A percentile compares a stretch with the other conserved stretches of the same genome.
phyloP scores from a whole-genome alignment of 2,113 vertebrate species.

The Phoxinus phoxinus region DNA sequence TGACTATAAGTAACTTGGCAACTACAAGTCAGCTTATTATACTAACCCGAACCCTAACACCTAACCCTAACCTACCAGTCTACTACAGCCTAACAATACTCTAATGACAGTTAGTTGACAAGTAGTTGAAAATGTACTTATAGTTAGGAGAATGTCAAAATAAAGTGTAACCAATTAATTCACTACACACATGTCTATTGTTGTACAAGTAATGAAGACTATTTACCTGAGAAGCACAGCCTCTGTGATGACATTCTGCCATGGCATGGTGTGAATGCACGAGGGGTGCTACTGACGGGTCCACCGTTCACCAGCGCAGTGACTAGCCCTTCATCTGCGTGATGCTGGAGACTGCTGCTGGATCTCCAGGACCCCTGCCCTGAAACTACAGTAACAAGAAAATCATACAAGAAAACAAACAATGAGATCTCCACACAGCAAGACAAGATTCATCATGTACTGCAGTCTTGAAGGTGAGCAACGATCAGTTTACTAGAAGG shows the following conservation, averaged over 20 bases:
- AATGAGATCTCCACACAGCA: not conserved
- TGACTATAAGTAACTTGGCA: too few relatives aligned
- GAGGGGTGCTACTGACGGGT: conserved; percentile 51
- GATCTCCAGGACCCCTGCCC: conserved; percentile 49
- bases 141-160: too few relatives aligned
- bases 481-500: not conserved
- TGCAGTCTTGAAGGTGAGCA: not conserved
- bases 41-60: too few relatives aligned
- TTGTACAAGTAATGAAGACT: not conserved
- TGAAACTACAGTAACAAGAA: conserved; percentile 29
- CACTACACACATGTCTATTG: not conserved
- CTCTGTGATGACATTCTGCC: conserved; percentile 48
- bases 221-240: conserved; percentile 58
- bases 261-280: conserved; percentile 49
- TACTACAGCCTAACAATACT: too few relatives aligned
- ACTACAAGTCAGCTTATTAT: too few relatives aligned
- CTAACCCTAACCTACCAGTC: too few relatives aligned
- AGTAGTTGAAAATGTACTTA: too few relatives aligned
- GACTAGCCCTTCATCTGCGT: conserved; percentile 53
- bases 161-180: too few relatives aligned
- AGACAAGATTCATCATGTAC: too few relatives aligned
- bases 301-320: conserved; percentile 46
- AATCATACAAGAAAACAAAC: not conserved
- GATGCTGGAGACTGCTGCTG: conserved; percentile 49
- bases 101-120: too few relatives aligned